These are phyloP conservation scores for Achatina immaculata DNA, from an alignment of 1,140 invertebrate genomes.

Conservation along the genomic window DNA sequence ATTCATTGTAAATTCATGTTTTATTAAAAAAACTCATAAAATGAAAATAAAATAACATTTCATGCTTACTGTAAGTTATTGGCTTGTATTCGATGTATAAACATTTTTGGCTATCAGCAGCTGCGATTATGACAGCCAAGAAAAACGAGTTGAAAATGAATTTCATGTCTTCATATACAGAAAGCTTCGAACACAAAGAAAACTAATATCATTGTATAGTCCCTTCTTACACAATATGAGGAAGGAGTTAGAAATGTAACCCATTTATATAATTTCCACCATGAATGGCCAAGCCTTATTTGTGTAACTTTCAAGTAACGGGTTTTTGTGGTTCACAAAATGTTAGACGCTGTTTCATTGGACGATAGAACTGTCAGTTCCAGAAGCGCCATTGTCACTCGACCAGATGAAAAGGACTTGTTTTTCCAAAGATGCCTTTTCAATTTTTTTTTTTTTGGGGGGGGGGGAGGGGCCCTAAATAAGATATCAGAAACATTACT, in stretches of 20 bases:
- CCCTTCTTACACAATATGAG: neutral
- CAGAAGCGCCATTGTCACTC: no score
- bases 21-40: no score
- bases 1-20: no score
- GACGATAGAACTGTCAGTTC: neutral
- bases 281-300: neutral
- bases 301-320: neutral
- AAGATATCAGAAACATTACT: slow-evolving; percentile 11
- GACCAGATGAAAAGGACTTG: no score
- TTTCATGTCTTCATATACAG: neutral
- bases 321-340: neutral
- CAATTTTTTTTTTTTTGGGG: no score
- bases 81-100: slow-evolving; percentile 24
- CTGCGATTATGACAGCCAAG: neutral
- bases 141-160: neutral
- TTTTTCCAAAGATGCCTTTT: no score
- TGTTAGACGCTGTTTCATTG: neutral
- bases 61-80: slow-evolving; percentile 16
- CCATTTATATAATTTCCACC: neutral
- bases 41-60: no score
- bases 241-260: neutral
- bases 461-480: no score
- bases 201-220: neutral
- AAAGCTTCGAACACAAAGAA: neutral
- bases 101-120: slow-evolving; percentile 7